Conservation (phyloP, 2,797 vertebrate genomes). For the Liparis tanakae region DNA sequence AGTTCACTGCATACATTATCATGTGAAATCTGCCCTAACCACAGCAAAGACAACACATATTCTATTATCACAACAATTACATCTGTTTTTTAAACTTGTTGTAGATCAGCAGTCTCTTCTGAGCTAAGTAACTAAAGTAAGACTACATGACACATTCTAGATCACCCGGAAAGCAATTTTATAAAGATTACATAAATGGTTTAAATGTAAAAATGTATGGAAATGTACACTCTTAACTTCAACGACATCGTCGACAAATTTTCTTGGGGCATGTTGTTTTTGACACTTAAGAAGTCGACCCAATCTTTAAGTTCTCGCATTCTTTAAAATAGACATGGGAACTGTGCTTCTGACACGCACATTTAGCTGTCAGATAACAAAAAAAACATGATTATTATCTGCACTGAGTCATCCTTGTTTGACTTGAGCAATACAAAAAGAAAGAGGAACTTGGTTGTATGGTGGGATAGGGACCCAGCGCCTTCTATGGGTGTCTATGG, state of each 20-base stretch:
- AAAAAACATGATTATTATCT: constrained; percentile 72
- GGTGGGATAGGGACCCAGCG: constrained; percentile 60
- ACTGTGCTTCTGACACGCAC: constrained; percentile 21
- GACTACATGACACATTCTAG: neutral
- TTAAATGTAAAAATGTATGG: neutral
- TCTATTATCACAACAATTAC: neutral
- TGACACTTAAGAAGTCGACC: constrained; percentile 30
- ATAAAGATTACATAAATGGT: constrained; percentile 1
- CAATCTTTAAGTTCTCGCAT: constrained; percentile 41
- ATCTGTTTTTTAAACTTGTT: neutral
- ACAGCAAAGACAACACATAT: neutral
- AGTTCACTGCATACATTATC: constrained; percentile 10
- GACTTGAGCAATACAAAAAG: constrained; percentile 84
- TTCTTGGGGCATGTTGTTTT: constrained; percentile 13
- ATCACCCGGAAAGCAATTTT: neutral
- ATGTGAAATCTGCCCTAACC: constrained; percentile 20
- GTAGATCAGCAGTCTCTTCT: neutral
- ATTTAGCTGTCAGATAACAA: constrained; percentile 60
- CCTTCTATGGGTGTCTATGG: constrained; percentile 53
- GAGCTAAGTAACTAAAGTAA: neutral
- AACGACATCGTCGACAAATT: neutral
- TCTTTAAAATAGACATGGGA: constrained; percentile 50
- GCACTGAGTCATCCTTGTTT: constrained; percentile 80
- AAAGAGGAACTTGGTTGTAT: constrained; percentile 84
- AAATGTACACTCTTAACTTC: neutral